These are phyloP conservation scores for Montipora capitata DNA, from an alignment of 92 coral and sea anemone species.

Conservation along the genomic window DNA sequence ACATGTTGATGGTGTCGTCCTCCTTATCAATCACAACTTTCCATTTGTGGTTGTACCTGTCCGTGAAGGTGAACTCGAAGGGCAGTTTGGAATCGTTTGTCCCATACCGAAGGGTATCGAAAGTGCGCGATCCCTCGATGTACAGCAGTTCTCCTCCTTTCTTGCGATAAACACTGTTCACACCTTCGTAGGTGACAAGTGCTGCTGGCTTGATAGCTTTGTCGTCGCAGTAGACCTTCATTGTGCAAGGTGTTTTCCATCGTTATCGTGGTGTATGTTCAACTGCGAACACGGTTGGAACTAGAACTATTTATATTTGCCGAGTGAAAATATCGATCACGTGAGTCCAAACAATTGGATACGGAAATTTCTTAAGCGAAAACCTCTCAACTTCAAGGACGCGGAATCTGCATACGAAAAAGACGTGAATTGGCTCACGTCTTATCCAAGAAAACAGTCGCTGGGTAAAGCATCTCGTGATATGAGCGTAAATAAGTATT, in stretches of 20 bases:
- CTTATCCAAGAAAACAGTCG: background rate
- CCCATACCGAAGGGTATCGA: conserved; percentile 64
- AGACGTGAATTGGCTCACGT: no score
- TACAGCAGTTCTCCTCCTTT: conserved; percentile 64
- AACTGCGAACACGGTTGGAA: conserved; percentile 8
- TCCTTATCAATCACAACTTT: conserved; percentile 43
- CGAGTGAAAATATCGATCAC: background rate
- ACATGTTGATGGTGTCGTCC: conserved; percentile 67
- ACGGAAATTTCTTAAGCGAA: background rate
- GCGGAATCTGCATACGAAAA: conserved; percentile 16
- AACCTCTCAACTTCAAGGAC: background rate
- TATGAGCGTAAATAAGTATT: no score
- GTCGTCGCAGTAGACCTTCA: conserved; percentile 53
- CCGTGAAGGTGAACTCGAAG: conserved; percentile 63
- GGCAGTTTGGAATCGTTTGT: conserved; percentile 55
- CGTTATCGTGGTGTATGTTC: conserved; percentile 11
- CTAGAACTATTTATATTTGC: background rate
- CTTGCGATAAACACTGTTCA: conserved; percentile 58
- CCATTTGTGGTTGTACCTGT: conserved; percentile 62
- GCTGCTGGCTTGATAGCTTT: conserved; percentile 42
- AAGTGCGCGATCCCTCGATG: conserved; percentile 69
- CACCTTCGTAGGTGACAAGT: conserved; percentile 50
- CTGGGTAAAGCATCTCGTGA: background rate
- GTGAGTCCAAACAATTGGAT: conserved; percentile 8
- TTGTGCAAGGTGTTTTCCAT: conserved; percentile 48